These are phyloP conservation scores for Ophion ventricosus DNA, from an alignment of 2,888 invertebrate species.

Conservation along the genomic window DNA sequence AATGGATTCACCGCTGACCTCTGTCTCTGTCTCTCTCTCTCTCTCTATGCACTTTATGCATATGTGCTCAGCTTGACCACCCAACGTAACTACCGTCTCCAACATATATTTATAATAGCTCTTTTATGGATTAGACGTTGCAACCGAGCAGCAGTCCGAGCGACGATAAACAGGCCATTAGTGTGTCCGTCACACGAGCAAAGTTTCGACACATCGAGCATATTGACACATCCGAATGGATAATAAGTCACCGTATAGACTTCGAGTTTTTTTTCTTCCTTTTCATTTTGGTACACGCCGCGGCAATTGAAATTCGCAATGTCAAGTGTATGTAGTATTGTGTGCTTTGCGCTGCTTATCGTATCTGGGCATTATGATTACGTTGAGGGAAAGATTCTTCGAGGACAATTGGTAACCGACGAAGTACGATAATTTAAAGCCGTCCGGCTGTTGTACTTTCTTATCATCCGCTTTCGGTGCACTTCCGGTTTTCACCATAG, in stretches of 20 bases:
- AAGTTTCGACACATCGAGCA: not conserved
- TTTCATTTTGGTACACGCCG: not conserved
- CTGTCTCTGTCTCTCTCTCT: not conserved
- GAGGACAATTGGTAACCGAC: slow-evolving; percentile 72
- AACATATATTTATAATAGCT: slow-evolving; percentile 26
- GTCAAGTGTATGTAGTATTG: slow-evolving; percentile 53
- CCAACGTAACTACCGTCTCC: not conserved
- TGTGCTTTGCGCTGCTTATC: slow-evolving; percentile 56
- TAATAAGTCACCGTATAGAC: not conserved
- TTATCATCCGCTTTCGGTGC: not conserved
- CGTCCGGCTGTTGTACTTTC: not conserved
- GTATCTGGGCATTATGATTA: slow-evolving; percentile 28
- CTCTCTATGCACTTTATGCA: not conserved
- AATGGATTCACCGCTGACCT: slow-evolving; percentile 17
- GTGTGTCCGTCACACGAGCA: not conserved
- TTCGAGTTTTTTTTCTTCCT: not conserved
- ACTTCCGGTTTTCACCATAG: not conserved
- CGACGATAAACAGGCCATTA: slow-evolving; percentile 1
- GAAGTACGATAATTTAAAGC: slow-evolving; percentile 66
- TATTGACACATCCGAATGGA: slow-evolving; percentile 1
- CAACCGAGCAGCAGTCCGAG: slow-evolving; percentile 24
- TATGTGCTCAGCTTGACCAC: slow-evolving; percentile 27
- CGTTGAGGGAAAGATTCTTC: slow-evolving; percentile 72
- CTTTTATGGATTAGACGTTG: slow-evolving; percentile 59
- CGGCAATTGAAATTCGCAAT: slow-evolving; percentile 35